Base-by-base conservation (phyloP, 1,140 invertebrate genomes). In the Chironomus tepperi region DNA sequence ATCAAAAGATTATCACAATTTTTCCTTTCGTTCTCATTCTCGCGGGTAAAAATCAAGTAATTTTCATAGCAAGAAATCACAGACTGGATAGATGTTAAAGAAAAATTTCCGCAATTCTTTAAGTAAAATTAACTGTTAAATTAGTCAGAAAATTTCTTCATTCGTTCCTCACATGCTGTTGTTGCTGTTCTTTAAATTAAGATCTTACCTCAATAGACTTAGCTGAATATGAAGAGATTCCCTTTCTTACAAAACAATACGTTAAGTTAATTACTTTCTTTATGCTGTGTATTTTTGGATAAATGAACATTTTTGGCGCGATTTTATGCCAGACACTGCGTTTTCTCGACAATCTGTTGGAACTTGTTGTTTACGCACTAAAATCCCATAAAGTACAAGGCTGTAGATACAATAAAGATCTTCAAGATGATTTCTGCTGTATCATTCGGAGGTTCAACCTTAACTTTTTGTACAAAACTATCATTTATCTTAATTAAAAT, bases 131-230 rank as follows among this genome's bases (percentile, higher is more conserved):
- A 57, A 57, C 47, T 57, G 47, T 57, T 57, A 57, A 57, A 57
- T 57, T 57, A 57, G 47, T n/a, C n/a, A 57, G 47, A 57, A 57
- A 57, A 57, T 57, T 57, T 57, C 47, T 57, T 57, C 47, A 57
- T 57, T n/a, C 43, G 8, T 15, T 12, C 43, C 15, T 47, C 9
- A 47, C 43, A n/a, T 34, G 24, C 24, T 34, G 24, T 5, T 34
- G 24, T 5, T 34, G 24, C 24, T 34, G 1, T 5, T 34, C 24
- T 34, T 34, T 34, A 5, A 34, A 34, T 34, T 34, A 34, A 34
- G n/a, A n/a, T n/a, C n/a, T n/a, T n/a, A 34, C 2, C 24, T 34
- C 24, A 34, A 34, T 34, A 34, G n/a, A n/a, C n/a, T n/a, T 47
- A 47, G 43, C 47, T n/a, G 47, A 57, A 57, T 57, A 57, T 15